Base-by-base conservation (phyloP, 2,888 invertebrate species). In the Molorchus minor region DNA sequence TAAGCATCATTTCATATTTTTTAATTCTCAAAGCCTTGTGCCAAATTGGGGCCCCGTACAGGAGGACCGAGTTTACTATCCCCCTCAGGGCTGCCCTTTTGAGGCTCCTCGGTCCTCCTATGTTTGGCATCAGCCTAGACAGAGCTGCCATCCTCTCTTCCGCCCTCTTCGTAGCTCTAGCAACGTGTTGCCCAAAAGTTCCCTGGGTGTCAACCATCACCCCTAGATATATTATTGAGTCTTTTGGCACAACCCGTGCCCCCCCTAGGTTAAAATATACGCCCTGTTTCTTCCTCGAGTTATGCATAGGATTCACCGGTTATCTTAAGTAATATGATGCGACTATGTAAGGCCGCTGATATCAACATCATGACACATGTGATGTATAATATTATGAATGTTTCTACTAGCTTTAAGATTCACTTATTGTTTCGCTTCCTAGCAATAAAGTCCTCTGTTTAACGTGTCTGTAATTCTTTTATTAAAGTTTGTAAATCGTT, bases 61-160 rank as follows among this genome's bases (percentile, higher is more conserved):
- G 43, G 10, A 64, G 2, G 3, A 54, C 54, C 2, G 59, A 59
- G 7, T 60, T 33, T 12, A 49, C 52, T 3, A 56, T 62, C 3
- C 45, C 38, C 17, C 36, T 12, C 29, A 58, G 41, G 8, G 59
- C 8, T 16, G 21, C 29, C 20, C 57, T 62, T 30, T 59, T 64
- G 3, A 4, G 25, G 10, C 12, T 16, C 1, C 19, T 3, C 38
- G 62, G 55, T 3, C 64, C 57, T 4, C 55, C 30, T 4, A 62
- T 33, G 7, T 61, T 65, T n/a, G 69, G 63, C 63, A 72, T 68
- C 13, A 72, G 52, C 29, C 66, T 61, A 15, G 56, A 36, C n/a
- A 67, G 30, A n/a, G 60, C 56, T 15, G 59, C 53, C 12, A 60
- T 55, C 29, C 47, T 58, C 25, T 45, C 54, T 0, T 62, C 38